phyloP scores from a whole-genome alignment of 2,888 invertebrate species.

The Lymantria monacha region DNA sequence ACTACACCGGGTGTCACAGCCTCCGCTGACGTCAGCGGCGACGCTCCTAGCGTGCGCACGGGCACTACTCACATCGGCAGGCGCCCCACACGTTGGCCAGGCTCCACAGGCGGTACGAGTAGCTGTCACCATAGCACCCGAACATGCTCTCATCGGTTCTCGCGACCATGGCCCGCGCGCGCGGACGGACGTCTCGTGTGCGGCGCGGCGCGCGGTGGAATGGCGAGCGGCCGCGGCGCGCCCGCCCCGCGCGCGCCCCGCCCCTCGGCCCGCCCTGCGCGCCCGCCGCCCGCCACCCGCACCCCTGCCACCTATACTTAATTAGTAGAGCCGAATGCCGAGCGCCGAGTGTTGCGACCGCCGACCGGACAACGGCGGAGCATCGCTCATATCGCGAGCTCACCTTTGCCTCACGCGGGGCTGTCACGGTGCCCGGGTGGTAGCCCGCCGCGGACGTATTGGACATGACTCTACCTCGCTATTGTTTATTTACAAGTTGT shows the following conservation, averaged over 20 bases:
- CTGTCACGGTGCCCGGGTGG: slow-evolving; percentile 23
- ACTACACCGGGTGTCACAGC: slow-evolving; percentile 58
- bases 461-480: slow-evolving; percentile 18
- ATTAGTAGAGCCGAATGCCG: slow-evolving; percentile 56
- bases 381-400: slow-evolving; percentile 25
- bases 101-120: slow-evolving; percentile 89
- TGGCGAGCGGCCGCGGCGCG: slow-evolving; percentile 49
- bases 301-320: slow-evolving; percentile 66
- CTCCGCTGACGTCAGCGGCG: slow-evolving; percentile 61
- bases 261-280: slow-evolving; percentile 34
- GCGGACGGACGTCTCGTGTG: slow-evolving; percentile 62
- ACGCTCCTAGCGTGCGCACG: slow-evolving; percentile 44
- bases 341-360: not conserved
- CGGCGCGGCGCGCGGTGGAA: slow-evolving; percentile 78
- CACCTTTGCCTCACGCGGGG: slow-evolving; percentile 25
- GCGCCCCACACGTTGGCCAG: slow-evolving; percentile 89
- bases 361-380: not conserved
- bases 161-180: slow-evolving; percentile 90
- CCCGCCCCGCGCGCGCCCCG: slow-evolving; percentile 38
- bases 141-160: slow-evolving; percentile 90
- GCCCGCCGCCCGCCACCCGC: slow-evolving; percentile 25
- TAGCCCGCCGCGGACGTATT: slow-evolving; percentile 12
- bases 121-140: slow-evolving; percentile 88
- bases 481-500: slow-evolving; percentile 57
- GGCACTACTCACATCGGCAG: slow-evolving; percentile 87